These are phyloP conservation scores for Drosophila seguyi DNA, from an alignment of 1,140 invertebrate species.

Conservation along the genomic window DNA sequence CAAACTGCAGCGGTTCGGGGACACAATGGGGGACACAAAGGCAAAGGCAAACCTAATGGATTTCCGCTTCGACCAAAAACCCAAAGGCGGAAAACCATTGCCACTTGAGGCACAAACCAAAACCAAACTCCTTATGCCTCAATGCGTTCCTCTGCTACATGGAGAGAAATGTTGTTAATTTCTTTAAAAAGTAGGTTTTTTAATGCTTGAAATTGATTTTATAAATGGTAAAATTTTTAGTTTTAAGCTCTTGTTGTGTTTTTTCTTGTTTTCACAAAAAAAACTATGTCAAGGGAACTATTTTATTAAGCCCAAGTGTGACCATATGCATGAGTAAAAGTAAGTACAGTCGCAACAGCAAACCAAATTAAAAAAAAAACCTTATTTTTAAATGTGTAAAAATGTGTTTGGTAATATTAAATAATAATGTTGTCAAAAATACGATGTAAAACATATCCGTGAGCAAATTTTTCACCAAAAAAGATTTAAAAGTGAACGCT, in stretches of 20 bases:
- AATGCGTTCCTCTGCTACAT: not conserved
- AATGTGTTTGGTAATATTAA: no score
- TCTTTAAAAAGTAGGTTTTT: not conserved
- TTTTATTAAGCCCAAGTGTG: no score
- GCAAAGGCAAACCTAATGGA: constrained; percentile 69
- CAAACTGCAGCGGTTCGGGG: constrained; percentile 60
- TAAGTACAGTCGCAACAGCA: not conserved
- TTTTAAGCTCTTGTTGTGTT: not conserved
- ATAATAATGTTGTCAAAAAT: no score
- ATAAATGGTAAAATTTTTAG: not conserved
- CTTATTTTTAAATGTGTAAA: no score
- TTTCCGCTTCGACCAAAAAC: constrained; percentile 68
- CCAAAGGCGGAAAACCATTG: constrained; percentile 72
- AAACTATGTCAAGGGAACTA: not conserved
- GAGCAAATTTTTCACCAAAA: no score
- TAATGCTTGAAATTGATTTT: not conserved
- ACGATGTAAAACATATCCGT: no score
- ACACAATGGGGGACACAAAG: constrained; percentile 26
- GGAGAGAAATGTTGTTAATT: constrained; percentile 2
- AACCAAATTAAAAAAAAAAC: no score
- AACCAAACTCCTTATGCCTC: not conserved
- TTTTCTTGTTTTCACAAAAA: not conserved
- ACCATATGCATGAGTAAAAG: not conserved
- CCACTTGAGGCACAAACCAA: constrained; percentile 55
- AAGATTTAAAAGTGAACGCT: not conserved